Base-by-base conservation (phyloP, 2,888 invertebrate species). In the Noctua janthina region DNA sequence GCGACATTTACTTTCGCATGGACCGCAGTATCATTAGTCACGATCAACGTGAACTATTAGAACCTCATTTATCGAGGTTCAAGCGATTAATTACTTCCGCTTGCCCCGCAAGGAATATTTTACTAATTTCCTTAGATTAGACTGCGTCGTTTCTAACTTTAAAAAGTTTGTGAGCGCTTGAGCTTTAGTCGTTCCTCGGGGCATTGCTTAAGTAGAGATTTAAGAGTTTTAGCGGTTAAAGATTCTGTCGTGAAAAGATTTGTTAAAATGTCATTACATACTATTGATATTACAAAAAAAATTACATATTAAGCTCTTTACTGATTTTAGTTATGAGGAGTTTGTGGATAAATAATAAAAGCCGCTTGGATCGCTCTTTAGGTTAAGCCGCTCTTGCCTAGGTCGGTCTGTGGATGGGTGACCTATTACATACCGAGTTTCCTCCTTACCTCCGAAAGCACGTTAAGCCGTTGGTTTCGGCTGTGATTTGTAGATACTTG, bases 41-140 rank as follows among this genome's bases (percentile, higher is more conserved):
- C 72, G 54, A 82, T 85, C 85, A 78, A 78, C 68, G 67, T 76
- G 71, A 76, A 71, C 86, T 86, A 85, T 85, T 85, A 85, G 82
- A 76, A 79, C 66, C 86, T 81, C 86, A 85, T 85, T 86, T 69
- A 85, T 82, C 82, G 73, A 72, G 71, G 59, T 85, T 79, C 51
- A 39, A 79, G 46, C 82, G 67, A 85, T 85, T 82, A 85, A 85
- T 85, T 85, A 76, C 66, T 85, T 82, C 78, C 79, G 66, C 78
- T 79, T 68, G 56, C 46, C 39, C 74, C 75, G 23, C 82, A 75
- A 69, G 59, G 78, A 82, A 85, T 78, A 82, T 82, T 82, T 85
- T 68, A 82, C 82, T 68, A 85, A 85, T 85, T 85, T 85, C 78
- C 71, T 82, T 74, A 74, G 74, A 85, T 78, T 68, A 82, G 43